Percentiles rank a stretch among this genome's conserved stretches.
Evolutionary conservation across 2,113 vertebrate genomes (phyloP).

Genomic region (Zingel zingel): DNA sequence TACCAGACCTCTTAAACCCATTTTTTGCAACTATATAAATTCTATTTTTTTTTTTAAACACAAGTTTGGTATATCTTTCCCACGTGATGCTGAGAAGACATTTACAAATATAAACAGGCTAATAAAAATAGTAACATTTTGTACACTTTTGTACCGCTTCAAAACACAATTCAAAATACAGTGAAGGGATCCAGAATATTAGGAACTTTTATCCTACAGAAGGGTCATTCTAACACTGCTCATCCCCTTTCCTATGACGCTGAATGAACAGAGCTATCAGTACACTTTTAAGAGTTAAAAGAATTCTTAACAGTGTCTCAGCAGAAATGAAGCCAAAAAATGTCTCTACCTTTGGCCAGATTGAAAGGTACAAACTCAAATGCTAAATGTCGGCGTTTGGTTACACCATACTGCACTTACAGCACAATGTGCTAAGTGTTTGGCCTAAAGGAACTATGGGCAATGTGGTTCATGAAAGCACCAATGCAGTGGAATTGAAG

Average conservation of each 20-base stretch:
- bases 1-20: conserved; percentile 25
- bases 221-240: conserved; percentile 9
- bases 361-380: conserved; percentile 30
- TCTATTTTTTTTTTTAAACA: conserved; percentile 38
- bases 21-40: conserved; percentile 45
- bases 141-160: conserved; percentile 53
- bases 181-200: conserved; percentile 45
- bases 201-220: conserved; percentile 53
- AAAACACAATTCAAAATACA: conserved; percentile 62
- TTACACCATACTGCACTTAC: conserved; percentile 39
- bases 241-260: background rate
- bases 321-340: conserved; percentile 19
- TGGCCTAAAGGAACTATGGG: conserved; percentile 90
- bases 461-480: conserved; percentile 77
- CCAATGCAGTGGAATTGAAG: conserved; percentile 74
- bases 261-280: conserved; percentile 11
- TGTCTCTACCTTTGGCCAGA: conserved; percentile 1
- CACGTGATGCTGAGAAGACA: conserved; percentile 37
- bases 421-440: conserved; percentile 65
- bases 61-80: conserved; percentile 39
- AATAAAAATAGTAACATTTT: conserved; percentile 54
- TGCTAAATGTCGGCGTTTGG: background rate
- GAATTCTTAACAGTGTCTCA: conserved; percentile 17
- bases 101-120: conserved; percentile 51
- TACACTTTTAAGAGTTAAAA: conserved; percentile 39